Evolutionary conservation across 2,113 vertebrate genomes (phyloP).

Genomic region (Platichthys flesus): DNA sequence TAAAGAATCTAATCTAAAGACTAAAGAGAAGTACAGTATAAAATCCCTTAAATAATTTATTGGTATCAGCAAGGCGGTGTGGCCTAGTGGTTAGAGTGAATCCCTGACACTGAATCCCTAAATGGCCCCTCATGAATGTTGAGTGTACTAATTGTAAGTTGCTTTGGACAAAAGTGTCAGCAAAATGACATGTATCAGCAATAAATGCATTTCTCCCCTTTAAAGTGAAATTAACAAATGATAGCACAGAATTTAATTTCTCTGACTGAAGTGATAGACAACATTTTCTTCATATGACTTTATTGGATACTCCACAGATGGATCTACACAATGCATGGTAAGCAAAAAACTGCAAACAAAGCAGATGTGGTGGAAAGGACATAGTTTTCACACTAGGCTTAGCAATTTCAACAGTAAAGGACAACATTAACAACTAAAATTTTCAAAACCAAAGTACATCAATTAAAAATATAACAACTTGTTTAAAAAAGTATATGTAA

Average conservation of each 20-base stretch:
- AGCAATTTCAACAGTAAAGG: slow-evolving; percentile 66
- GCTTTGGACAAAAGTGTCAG: too few relatives aligned
- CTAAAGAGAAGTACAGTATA: background rate
- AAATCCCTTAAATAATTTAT: slow-evolving; percentile 3
- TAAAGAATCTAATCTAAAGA: background rate
- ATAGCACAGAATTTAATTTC: background rate
- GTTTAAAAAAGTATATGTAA: slow-evolving; percentile 68
- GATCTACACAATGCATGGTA: slow-evolving; percentile 72
- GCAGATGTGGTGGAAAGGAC: slow-evolving; percentile 69
- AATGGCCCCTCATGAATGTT: too few relatives aligned
- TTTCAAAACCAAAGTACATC: slow-evolving; percentile 86
- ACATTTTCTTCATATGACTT: slow-evolving; percentile 71
- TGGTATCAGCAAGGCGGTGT: slow-evolving; percentile 1
- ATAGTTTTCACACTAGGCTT: slow-evolving; percentile 41
- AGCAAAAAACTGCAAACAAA: slow-evolving; percentile 73
- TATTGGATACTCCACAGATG: slow-evolving; percentile 78
- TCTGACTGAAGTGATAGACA: background rate
- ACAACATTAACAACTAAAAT: slow-evolving; percentile 74
- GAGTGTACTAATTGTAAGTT: too few relatives aligned
- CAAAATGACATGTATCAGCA: background rate
- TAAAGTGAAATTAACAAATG: slow-evolving; percentile 11
- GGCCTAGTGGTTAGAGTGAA: too few relatives aligned
- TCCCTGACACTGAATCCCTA: too few relatives aligned
- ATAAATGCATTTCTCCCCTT: slow-evolving; percentile 21
- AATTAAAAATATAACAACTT: slow-evolving; percentile 90